Percentiles rank a stretch among this genome's conserved stretches.
Conservation (phyloP, 2,113 vertebrate species). For the Tetraodon nigroviridis region DNA sequence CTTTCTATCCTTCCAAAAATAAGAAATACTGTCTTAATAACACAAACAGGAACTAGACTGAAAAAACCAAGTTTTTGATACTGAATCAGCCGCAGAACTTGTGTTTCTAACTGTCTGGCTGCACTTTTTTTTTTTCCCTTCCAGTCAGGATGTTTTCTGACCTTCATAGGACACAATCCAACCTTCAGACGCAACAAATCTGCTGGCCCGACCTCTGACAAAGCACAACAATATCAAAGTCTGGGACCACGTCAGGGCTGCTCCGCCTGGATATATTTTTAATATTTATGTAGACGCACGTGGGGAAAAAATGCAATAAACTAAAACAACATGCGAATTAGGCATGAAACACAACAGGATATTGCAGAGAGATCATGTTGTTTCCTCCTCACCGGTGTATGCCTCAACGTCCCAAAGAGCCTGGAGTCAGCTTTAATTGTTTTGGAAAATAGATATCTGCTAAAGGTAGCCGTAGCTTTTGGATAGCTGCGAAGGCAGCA, state of each 20-base stretch:
- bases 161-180: constrained; percentile 62
- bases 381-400: constrained; percentile 82
- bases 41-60: background rate
- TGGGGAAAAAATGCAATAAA: constrained; percentile 85
- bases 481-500: too few relatives aligned
- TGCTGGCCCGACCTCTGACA: constrained; percentile 76
- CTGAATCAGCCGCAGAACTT: background rate
- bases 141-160: constrained; percentile 55
- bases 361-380: constrained; percentile 94
- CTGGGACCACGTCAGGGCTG: constrained; percentile 79
- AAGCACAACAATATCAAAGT: constrained; percentile 81
- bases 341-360: constrained; percentile 97
- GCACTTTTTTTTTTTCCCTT: constrained; percentile 2
- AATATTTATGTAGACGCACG: constrained; percentile 87
- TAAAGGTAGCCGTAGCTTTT: too few relatives aligned
- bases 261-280: constrained; percentile 88
- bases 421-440: constrained; percentile 62
- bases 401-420: constrained; percentile 63
- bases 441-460: constrained; percentile 12
- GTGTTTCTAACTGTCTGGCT: too few relatives aligned
- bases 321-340: constrained; percentile 89
- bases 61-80: constrained; percentile 5
- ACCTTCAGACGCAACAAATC: constrained; percentile 82
- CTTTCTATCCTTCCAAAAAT: background rate
- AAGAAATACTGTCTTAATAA: background rate